phyloP scores from a whole-genome alignment of 2,797 vertebrate genomes.

The Chromobotia macracanthus region DNA sequence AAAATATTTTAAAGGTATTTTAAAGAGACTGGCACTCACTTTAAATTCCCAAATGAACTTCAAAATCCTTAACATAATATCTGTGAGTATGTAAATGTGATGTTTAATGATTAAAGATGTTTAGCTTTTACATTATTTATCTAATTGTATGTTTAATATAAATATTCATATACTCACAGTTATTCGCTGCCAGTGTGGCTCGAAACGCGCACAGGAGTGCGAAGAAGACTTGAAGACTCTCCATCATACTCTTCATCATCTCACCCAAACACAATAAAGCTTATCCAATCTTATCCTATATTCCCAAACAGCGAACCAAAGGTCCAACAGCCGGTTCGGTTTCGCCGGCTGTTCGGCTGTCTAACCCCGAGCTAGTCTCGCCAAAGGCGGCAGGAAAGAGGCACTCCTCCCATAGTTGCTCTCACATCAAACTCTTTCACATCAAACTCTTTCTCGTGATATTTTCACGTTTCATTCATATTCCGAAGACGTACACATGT shows the following conservation, averaged over 20 bases:
- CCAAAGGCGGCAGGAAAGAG: slow-evolving; percentile 46
- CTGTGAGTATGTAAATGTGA: too few relatives aligned
- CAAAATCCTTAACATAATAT: too few relatives aligned
- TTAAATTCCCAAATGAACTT: too few relatives aligned
- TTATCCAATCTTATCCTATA: slow-evolving; percentile 54
- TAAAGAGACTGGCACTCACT: too few relatives aligned
- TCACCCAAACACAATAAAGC: slow-evolving; percentile 23
- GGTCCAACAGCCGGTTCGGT: slow-evolving; percentile 40
- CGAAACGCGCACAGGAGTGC: slow-evolving; percentile 41
- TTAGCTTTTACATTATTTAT: neutral
- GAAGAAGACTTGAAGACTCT: slow-evolving; percentile 41
- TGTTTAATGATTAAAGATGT: too few relatives aligned
- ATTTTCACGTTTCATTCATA: slow-evolving; percentile 12
- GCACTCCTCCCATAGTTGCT: slow-evolving; percentile 48
- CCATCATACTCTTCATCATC: slow-evolving; percentile 35
- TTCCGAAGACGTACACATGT: slow-evolving; percentile 15
- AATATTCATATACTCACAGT: slow-evolving; percentile 47
- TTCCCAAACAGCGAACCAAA: slow-evolving; percentile 51
- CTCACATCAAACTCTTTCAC: slow-evolving; percentile 45
- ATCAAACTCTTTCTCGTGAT: slow-evolving; percentile 3
- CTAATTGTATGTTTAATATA: neutral
- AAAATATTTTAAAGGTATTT: too few relatives aligned
- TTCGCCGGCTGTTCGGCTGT: slow-evolving; percentile 33
- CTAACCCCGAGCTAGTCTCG: slow-evolving; percentile 45
- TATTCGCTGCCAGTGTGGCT: slow-evolving; percentile 45